Evolutionary conservation across 2,797 vertebrate genomes (phyloP).

Genomic region (Myotis findleyi): DNA sequence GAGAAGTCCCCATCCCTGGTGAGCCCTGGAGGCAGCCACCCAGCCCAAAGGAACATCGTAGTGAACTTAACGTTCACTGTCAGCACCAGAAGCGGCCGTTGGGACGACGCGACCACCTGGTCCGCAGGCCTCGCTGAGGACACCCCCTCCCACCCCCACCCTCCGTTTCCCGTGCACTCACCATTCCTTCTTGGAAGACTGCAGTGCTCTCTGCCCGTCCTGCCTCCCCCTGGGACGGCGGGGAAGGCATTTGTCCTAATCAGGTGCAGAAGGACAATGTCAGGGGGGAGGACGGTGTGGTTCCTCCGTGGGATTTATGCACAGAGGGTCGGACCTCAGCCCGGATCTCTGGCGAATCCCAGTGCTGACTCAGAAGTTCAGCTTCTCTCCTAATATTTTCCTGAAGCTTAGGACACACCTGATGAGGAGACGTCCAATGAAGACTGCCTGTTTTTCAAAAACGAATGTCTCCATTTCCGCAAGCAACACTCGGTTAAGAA

Average conservation of each 20-base stretch:
- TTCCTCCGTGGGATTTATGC: not conserved
- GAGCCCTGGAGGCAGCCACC: not conserved
- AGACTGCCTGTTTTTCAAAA: not conserved
- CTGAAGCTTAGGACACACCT: not conserved
- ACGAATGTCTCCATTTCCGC: not conserved
- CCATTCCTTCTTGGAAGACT: not conserved
- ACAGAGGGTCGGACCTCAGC: not conserved
- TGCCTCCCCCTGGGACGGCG: not conserved
- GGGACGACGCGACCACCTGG: rapidly evolving
- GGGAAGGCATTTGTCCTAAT: not conserved
- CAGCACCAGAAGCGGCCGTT: rapidly evolving
- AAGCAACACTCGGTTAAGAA: not conserved
- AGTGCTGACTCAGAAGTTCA: not conserved
- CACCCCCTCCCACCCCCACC: not conserved
- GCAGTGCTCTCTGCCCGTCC: not conserved
- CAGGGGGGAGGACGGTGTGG: too few relatives aligned
- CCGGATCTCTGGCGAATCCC: not conserved
- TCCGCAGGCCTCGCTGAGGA: not conserved
- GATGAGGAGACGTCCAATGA: not conserved
- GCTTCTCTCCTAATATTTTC: not conserved
- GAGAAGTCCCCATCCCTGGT: not conserved
- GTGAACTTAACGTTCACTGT: too few relatives aligned
- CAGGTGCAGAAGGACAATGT: too few relatives aligned
- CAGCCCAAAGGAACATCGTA: not conserved
- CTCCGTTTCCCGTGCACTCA: not conserved